phyloP scores from a whole-genome alignment of 1,140 invertebrate genomes.

The Mercenaria mercenaria region DNA sequence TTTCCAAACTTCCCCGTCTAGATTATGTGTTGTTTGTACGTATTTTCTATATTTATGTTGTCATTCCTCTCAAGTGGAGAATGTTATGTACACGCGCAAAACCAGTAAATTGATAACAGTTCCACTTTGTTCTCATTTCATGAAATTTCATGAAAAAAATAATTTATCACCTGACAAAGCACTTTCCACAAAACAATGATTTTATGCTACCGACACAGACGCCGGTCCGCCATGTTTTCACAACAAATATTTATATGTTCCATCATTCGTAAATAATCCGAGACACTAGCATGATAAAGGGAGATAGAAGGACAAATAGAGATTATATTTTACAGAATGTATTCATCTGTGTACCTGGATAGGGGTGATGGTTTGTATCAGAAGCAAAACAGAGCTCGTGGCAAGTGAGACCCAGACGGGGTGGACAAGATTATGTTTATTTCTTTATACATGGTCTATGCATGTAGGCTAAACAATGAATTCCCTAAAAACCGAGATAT shows the following conservation, averaged over 20 bases:
- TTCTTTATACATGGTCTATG: background rate
- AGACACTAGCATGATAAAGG: slow-evolving; percentile 6
- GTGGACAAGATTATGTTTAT: slow-evolving; percentile 17
- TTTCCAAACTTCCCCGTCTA: background rate
- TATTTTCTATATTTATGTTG: background rate
- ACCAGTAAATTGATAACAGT: background rate
- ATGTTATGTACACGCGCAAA: background rate
- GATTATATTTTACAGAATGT: slow-evolving; percentile 43
- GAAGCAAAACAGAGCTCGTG: slow-evolving; percentile 14
- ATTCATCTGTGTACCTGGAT: slow-evolving; percentile 13
- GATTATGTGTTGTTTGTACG: background rate
- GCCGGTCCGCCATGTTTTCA: slow-evolving; percentile 44
- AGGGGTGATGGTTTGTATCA: slow-evolving; percentile 32
- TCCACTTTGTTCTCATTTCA: slow-evolving; percentile 32
- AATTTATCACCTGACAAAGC: slow-evolving; percentile 5
- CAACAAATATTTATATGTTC: slow-evolving; percentile 46
- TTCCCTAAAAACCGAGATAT: too few species aligned
- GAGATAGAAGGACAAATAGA: slow-evolving; percentile 20
- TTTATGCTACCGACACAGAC: background rate
- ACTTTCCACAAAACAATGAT: slow-evolving; percentile 28
- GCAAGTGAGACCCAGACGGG: slow-evolving; percentile 15
- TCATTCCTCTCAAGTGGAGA: background rate
- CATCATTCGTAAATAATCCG: slow-evolving; percentile 25
- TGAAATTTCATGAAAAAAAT: background rate
- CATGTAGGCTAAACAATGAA: too few species aligned